Evolutionary conservation across 2,797 vertebrate species (phyloP).

Genomic region (Microctenopoma lineatum): DNA sequence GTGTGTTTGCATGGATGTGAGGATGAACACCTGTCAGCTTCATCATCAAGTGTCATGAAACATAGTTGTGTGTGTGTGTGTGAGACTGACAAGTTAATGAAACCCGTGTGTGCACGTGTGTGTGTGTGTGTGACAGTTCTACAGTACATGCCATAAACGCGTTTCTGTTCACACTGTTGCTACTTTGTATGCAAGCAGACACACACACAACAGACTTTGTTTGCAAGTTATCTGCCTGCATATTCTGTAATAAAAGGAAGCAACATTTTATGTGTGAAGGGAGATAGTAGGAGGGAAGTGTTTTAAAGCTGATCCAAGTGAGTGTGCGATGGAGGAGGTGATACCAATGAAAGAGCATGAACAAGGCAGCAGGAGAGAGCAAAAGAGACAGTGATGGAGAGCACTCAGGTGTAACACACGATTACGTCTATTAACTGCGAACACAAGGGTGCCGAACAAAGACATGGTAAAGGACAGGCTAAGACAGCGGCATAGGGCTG

Average conservation of each 20-base stretch:
- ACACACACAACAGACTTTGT: not conserved
- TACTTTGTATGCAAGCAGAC: constrained; percentile 11
- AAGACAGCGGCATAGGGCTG: too few species aligned
- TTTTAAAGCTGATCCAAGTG: constrained; percentile 51
- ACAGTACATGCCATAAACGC: constrained; percentile 47
- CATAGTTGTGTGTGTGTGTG: not conserved
- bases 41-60: constrained; percentile 26
- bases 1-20: constrained; percentile 43
- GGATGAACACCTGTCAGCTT: constrained; percentile 45
- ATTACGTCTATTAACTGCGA: constrained; percentile 26
- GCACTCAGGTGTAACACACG: constrained; percentile 3
- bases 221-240: constrained; percentile 1
- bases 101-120: not conserved
- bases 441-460: constrained; percentile 15
- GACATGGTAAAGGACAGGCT: not conserved
- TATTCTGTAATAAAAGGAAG: constrained; percentile 7
- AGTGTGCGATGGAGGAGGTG: constrained; percentile 34
- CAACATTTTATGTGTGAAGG: constrained; percentile 17
- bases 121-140: constrained; percentile 26
- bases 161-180: constrained; percentile 13
- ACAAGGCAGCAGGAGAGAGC: constrained; percentile 23
- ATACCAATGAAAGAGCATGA: constrained; percentile 38
- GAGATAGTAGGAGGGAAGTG: constrained; percentile 32
- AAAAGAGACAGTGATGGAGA: constrained; percentile 25
- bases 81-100: constrained; percentile 12